A percentile compares a stretch with the other conserved stretches of the same genome.
Conservation (phyloP, 1,140 invertebrate species). For the Maconellicoccus hirsutus region DNA sequence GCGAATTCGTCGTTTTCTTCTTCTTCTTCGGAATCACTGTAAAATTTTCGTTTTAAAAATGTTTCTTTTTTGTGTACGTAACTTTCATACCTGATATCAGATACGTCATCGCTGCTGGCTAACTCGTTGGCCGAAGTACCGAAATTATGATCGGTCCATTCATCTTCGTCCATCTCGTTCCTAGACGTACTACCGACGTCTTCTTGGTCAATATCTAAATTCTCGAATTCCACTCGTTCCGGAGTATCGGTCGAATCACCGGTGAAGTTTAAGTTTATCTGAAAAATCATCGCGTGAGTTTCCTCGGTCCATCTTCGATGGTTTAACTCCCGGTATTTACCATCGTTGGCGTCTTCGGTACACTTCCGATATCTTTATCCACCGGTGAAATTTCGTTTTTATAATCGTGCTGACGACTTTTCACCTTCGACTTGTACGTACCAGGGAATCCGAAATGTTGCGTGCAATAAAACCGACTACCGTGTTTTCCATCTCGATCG, state of each 20-base stretch:
- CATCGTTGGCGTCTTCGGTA: slow-evolving; percentile 34
- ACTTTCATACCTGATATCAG: slow-evolving; percentile 46
- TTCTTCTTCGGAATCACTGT: slow-evolving; percentile 40
- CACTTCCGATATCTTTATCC: neutral
- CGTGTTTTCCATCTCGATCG: slow-evolving; percentile 58
- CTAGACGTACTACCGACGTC: slow-evolving; percentile 33
- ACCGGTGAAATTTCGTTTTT: neutral
- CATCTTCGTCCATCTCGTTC: slow-evolving; percentile 79
- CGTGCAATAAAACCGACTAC: slow-evolving; percentile 64
- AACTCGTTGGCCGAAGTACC: slow-evolving; percentile 57
- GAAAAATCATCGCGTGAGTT: too few relatives aligned
- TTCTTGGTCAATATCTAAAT: slow-evolving; percentile 35
- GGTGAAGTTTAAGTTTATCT: slow-evolving; percentile 11
- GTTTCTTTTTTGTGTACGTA: too few relatives aligned
- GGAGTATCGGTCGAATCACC: slow-evolving; percentile 45
- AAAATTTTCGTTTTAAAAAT: too few relatives aligned
- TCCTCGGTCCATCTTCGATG: neutral
- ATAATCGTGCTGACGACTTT: slow-evolving; percentile 8
- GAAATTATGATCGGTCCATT: slow-evolving; percentile 86
- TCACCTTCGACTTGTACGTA: slow-evolving; percentile 36
- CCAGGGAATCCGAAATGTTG: slow-evolving; percentile 60
- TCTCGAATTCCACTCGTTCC: slow-evolving; percentile 67
- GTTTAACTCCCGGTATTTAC: neutral
- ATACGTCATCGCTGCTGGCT: slow-evolving; percentile 59
- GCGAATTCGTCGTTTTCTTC: slow-evolving; percentile 44